Conservation (phyloP, 2,797 vertebrate species). For the Poecilia wingei region DNA sequence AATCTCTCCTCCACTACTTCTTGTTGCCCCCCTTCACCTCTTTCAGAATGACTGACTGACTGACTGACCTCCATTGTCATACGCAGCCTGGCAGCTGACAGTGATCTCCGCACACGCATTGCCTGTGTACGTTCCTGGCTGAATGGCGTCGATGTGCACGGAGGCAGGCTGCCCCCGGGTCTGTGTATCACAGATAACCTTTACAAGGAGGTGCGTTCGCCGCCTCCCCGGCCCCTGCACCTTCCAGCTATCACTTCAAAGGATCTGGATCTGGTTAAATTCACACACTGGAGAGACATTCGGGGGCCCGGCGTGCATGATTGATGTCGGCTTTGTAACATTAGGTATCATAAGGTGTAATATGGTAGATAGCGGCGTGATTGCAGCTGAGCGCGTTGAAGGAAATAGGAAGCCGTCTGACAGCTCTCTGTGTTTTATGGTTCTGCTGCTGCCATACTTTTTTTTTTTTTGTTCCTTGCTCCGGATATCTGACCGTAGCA, state of each 20-base stretch:
- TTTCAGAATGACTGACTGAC: conserved; percentile 60
- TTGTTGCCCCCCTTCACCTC: conserved; percentile 2
- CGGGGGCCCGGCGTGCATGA: conserved; percentile 71
- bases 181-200: conserved; percentile 82
- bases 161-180: conserved; percentile 73
- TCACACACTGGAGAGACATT: conserved; percentile 70
- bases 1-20: conserved; percentile 27
- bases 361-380: conserved; percentile 68
- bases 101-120: conserved; percentile 75
- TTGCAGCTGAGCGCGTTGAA: conserved; percentile 61
- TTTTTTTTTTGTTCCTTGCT: conserved; percentile 2
- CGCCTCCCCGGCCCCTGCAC: conserved; percentile 67
- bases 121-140: conserved; percentile 65
- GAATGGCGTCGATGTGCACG: conserved; percentile 53
- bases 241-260: conserved; percentile 72
- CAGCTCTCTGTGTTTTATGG: conserved; percentile 63
- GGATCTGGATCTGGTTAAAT: conserved; percentile 77
- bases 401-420: conserved; percentile 62
- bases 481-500: conserved; percentile 54
- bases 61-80: conserved; percentile 78
- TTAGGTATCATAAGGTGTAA: conserved; percentile 79
- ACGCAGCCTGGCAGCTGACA: conserved; percentile 60
- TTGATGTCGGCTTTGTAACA: conserved; percentile 78
- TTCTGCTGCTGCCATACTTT: conserved; percentile 47
- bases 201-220: conserved; percentile 78